These are phyloP conservation scores for Halichoeres trimaculatus DNA, from an alignment of 2,113 vertebrate genomes.

Conservation along the genomic window DNA sequence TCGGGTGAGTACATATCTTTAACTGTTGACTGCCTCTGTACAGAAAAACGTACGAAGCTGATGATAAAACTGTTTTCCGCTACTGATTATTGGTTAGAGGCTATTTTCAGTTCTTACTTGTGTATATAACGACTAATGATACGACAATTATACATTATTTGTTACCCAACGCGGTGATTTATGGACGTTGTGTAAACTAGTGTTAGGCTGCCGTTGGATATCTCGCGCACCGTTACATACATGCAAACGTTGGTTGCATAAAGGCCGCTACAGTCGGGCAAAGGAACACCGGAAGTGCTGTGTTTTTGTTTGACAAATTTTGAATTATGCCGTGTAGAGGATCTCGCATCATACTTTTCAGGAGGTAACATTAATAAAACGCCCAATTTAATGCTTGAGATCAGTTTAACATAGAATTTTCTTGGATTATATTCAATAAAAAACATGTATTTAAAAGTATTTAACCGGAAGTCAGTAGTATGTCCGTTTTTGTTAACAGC, in stretches of 20 bases:
- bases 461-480: constrained; percentile 39
- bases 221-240: not conserved
- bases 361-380: not conserved
- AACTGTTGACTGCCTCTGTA: not conserved
- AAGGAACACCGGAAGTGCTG: constrained; percentile 50
- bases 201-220: not conserved
- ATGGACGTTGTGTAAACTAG: not conserved
- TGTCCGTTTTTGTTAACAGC: not conserved
- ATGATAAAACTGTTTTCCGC: not conserved
- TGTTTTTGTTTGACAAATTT: constrained; percentile 26
- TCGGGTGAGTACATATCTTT: constrained; percentile 87
- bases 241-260: not conserved
- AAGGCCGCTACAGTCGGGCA: not conserved
- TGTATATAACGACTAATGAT: not conserved
- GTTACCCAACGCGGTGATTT: not conserved
- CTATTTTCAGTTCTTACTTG: not conserved
- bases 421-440: not conserved
- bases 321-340: constrained; percentile 5
- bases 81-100: not conserved
- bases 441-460: constrained; percentile 24
- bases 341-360: not conserved
- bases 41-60: not conserved
- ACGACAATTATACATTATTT: not conserved
- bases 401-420: too few relatives aligned
- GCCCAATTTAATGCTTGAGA: too few relatives aligned